These are phyloP conservation scores for Cosmorhoe ocellata DNA, from an alignment of 2,888 invertebrate genomes.

Conservation along the genomic window DNA sequence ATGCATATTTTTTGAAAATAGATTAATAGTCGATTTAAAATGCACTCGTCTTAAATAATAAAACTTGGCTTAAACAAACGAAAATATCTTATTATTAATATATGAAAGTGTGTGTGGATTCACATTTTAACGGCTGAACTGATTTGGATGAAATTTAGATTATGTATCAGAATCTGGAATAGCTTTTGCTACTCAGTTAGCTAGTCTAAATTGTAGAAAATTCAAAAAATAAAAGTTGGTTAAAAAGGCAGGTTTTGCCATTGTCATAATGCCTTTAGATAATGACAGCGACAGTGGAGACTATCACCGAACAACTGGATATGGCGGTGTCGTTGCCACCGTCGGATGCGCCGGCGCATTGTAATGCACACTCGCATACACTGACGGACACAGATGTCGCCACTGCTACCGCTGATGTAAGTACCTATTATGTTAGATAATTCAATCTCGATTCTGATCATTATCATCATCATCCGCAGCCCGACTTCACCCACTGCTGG, in stretches of 20 bases:
- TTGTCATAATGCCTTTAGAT: conserved; percentile 81
- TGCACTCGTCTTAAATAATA: conserved; percentile 13
- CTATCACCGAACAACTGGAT: conserved; percentile 95
- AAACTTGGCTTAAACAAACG: background rate
- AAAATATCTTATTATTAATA: background rate
- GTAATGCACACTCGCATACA: conserved; percentile 94
- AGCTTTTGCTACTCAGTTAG: too few species aligned
- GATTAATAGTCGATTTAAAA: background rate
- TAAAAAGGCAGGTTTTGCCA: background rate
- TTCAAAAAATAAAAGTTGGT: too few species aligned
- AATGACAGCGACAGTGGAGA: conserved; percentile 97
- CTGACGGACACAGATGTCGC: conserved; percentile 95
- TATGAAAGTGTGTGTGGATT: background rate
- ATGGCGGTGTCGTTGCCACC: conserved; percentile 94
- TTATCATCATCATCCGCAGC: too few species aligned
- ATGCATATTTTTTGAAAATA: conserved; percentile 17
- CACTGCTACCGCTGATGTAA: conserved; percentile 80
- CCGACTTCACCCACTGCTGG: too few species aligned
- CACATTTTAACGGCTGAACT: background rate
- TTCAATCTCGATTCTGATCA: too few species aligned
- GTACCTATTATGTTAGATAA: conserved; percentile 18
- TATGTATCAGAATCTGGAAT: too few species aligned
- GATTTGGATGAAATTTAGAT: too few species aligned
- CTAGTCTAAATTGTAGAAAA: too few species aligned
- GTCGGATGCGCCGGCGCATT: conserved; percentile 78